Evolutionary conservation across 2,113 vertebrate species (phyloP).

Genomic region (Myanophis thanlyinensis): DNA sequence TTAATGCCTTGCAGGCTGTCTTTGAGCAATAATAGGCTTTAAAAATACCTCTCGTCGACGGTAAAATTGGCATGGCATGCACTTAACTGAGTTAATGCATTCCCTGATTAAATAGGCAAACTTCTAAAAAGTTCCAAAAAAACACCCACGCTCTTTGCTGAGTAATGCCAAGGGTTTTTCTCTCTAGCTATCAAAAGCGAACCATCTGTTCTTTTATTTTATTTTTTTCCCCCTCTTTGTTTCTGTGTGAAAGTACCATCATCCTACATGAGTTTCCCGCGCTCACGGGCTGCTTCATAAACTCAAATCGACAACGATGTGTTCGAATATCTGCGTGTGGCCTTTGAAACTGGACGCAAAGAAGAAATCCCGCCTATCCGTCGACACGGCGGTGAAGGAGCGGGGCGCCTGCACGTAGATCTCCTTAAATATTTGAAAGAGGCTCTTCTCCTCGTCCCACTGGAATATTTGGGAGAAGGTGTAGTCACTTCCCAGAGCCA

Average conservation of each 20-base stretch:
- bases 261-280: slow-evolving; percentile 17
- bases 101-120: slow-evolving; percentile 72
- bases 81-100: slow-evolving; percentile 66
- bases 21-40: slow-evolving; percentile 49
- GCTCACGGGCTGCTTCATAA: slow-evolving; percentile 74
- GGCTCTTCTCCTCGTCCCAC: slow-evolving; percentile 87
- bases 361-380: slow-evolving; percentile 92
- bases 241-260: slow-evolving; percentile 46
- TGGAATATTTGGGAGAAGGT: slow-evolving; percentile 96
- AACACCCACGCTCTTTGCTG: slow-evolving; percentile 26
- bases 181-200: slow-evolving; percentile 27
- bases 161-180: slow-evolving; percentile 41
- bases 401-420: slow-evolving; percentile 94
- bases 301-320: slow-evolving; percentile 90
- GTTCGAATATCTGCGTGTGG: slow-evolving; percentile 95
- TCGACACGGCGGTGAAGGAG: slow-evolving; percentile 95
- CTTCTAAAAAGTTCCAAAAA: slow-evolving; percentile 65
- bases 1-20: slow-evolving; percentile 17
- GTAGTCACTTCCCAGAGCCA: slow-evolving; percentile 95
- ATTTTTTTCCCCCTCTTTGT: background rate
- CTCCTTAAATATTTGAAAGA: slow-evolving; percentile 92
- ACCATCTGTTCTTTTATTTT: slow-evolving; percentile 27
- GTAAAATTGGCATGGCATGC: slow-evolving; percentile 66
- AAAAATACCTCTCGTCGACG: slow-evolving; percentile 52
- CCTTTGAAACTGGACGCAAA: slow-evolving; percentile 98